Base-by-base conservation (phyloP, 1,140 invertebrate species). In the Trialeurodes vaporariorum region DNA sequence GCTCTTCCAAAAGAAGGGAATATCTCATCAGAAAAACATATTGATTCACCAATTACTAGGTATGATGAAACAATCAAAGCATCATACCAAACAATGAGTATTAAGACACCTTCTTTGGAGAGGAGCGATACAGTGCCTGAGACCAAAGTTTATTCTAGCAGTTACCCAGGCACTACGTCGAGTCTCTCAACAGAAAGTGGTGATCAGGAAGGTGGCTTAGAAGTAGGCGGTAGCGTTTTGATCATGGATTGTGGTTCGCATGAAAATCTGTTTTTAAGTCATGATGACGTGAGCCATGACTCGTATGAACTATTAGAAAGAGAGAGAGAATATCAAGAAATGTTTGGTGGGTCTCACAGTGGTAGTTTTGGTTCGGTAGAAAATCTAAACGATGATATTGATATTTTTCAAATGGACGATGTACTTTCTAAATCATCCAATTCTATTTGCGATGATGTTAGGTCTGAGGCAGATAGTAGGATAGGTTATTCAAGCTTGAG, bases 221-320 rank as follows among this genome's bases (percentile, higher is more conserved):
- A 76, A 68, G 68, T 71, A 0, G 71, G 69, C 0, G 75, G 73
- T 27, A 75, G 72, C 60, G 71, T 75, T 59, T 63, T 73, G 9
- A 71, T 72, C 25, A 70, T 74, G n/a, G 72, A 73, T 26, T 70
- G 69, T 24, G 69, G 71, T 25, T 23, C 40, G 22, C 61, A 68
- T 27, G 66, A 70, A 24, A 65, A 65, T 49, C 27, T 49, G 11
- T 58, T 65, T 27, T 34, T 70, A 49, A 67, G 65, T 22, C 90
- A 92, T 75, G 91, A 93, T 75, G 91, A 94, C 79, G 79, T 93
- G 2, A 92, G 90, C 13, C 91, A 93, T 76, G 91, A 93, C 77
- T 93, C 91, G 70, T 94, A 93, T 76, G 91, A 94, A 74, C 76
- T 93, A 21, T 80, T 93, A 59, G 90, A 93, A 76, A 72, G 74